Evolutionary conservation across 2,113 vertebrate genomes (phyloP).

Genomic region (Dermatemys mawii): DNA sequence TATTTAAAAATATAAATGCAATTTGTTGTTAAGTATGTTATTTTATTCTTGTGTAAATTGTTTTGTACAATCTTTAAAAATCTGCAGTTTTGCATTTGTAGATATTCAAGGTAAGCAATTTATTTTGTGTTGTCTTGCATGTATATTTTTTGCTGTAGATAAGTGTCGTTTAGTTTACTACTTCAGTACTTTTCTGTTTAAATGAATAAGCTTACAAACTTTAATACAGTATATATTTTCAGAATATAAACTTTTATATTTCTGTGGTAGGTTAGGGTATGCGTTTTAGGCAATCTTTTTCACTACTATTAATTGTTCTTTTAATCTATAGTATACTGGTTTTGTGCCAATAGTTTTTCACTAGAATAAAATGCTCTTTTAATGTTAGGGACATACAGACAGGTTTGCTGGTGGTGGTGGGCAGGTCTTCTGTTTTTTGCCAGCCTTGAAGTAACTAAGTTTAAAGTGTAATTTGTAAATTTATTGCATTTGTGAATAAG

Average conservation of each 20-base stretch:
- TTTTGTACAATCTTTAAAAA: slow-evolving; percentile 85
- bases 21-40: slow-evolving; percentile 84
- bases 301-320: slow-evolving; percentile 84
- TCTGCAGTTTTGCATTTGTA: slow-evolving; percentile 85
- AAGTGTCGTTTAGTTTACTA: slow-evolving; percentile 83
- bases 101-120: slow-evolving; percentile 82
- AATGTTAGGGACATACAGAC: slow-evolving; percentile 58
- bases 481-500: slow-evolving; percentile 83
- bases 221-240: slow-evolving; percentile 90
- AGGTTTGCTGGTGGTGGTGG: slow-evolving; percentile 56
- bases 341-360: slow-evolving; percentile 84
- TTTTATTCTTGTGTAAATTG: slow-evolving; percentile 87
- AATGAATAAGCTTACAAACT: slow-evolving; percentile 83
- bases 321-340: slow-evolving; percentile 83
- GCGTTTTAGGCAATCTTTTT: slow-evolving; percentile 87
- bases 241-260: slow-evolving; percentile 92
- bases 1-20: slow-evolving; percentile 85
- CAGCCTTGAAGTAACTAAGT: slow-evolving; percentile 64
- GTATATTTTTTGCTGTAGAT: slow-evolving; percentile 90
- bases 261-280: slow-evolving; percentile 88
- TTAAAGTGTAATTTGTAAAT: slow-evolving; percentile 80
- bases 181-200: slow-evolving; percentile 81
- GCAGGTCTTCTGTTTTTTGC: slow-evolving; percentile 51
- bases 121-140: slow-evolving; percentile 86
- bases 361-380: slow-evolving; percentile 71